These are phyloP conservation scores for Sycobia sp. DNA, from an alignment of 1,140 invertebrate species.

Conservation along the genomic window DNA sequence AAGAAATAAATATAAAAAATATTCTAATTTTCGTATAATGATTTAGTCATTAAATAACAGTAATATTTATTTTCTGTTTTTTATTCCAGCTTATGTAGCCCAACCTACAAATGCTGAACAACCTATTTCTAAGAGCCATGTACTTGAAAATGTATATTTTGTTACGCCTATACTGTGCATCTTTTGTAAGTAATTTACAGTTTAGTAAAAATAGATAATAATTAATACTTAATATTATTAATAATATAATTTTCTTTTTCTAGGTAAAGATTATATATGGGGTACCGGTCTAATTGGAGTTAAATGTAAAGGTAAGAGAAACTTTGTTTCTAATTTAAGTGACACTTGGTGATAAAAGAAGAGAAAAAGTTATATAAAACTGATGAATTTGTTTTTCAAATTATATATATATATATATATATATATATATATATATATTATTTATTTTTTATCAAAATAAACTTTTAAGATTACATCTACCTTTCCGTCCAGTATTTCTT, in stretches of 20 bases:
- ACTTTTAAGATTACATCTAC: too few species aligned
- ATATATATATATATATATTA: too few species aligned
- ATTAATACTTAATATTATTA: constrained; percentile 9
- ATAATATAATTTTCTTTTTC: constrained; percentile 27
- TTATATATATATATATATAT: too few species aligned
- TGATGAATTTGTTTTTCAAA: too few species aligned
- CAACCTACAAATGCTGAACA: constrained; percentile 43
- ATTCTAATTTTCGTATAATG: too few species aligned
- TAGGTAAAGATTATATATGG: constrained; percentile 71
- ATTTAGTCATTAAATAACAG: too few species aligned
- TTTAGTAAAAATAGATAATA: constrained; percentile 10
- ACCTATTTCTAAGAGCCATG: constrained; percentile 45
- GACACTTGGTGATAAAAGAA: too few species aligned
- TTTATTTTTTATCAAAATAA: too few species aligned
- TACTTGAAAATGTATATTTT: constrained; percentile 58
- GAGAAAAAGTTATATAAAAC: constrained; percentile 5
- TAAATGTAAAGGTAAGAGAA: constrained; percentile 61
- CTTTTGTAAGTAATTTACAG: constrained; percentile 59
- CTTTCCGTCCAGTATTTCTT: too few species aligned
- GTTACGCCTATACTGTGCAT: constrained; percentile 62
- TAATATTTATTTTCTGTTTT: constrained; percentile 10
- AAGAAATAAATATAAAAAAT: too few species aligned
- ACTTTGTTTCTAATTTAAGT: constrained; percentile 7
- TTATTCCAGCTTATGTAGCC: constrained; percentile 52
- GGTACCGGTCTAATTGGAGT: constrained; percentile 65